Percentiles rank a stretch among this genome's conserved stretches.
These are phyloP conservation scores for Enteromius radiatus DNA, from an alignment of 2,797 vertebrate species.

Conservation along the genomic window DNA sequence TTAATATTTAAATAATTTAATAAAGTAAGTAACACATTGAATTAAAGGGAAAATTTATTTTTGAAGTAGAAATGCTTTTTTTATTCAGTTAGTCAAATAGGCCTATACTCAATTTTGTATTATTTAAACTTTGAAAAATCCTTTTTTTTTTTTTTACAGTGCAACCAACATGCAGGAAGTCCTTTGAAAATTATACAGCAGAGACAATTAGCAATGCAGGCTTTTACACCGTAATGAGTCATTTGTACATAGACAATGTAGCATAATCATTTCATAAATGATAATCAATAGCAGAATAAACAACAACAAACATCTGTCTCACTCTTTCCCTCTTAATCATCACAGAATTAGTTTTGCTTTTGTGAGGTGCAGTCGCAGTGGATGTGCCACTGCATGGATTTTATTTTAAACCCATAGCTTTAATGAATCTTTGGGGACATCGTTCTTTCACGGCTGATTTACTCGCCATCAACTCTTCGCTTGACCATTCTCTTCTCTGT, in stretches of 20 bases:
- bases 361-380: not conserved
- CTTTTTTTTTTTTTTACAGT: not conserved
- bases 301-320: not conserved
- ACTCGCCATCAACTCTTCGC: too few relatives aligned
- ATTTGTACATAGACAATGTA: not conserved
- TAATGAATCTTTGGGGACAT: constrained; percentile 9
- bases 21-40: not conserved
- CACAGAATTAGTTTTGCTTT: not conserved
- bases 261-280: not conserved
- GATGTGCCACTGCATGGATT: not conserved
- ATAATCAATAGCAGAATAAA: constrained; percentile 11
- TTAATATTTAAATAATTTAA: not conserved
- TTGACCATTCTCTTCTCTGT: constrained; percentile 20
- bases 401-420: constrained; percentile 22
- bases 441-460: not conserved
- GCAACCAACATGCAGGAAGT: not conserved
- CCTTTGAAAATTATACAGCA: not conserved
- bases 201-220: not conserved
- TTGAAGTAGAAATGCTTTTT: not conserved
- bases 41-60: not conserved
- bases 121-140: not conserved
- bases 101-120: not conserved
- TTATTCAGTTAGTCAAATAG: not conserved
- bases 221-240: not conserved
- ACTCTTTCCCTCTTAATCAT: not conserved